Conservation (phyloP, 2,797 vertebrate genomes). For the Acipenser ruthenus region DNA sequence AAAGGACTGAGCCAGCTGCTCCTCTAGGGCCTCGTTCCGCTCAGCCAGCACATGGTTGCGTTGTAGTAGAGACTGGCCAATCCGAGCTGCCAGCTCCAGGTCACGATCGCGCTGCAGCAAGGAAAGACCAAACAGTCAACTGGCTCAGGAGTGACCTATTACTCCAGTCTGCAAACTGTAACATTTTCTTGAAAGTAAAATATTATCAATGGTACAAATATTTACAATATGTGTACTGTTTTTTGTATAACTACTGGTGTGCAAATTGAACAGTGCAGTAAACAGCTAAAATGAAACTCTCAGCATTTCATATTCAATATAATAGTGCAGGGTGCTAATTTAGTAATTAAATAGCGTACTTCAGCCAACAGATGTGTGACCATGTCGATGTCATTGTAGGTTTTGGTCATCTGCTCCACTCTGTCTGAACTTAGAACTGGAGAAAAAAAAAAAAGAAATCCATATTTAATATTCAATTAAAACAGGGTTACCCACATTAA, state of each 20-base stretch:
- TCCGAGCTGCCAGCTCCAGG: slow-evolving; percentile 89
- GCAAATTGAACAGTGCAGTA: no score
- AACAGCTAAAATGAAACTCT: no score
- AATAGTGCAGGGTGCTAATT: neutral
- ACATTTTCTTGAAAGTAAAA: no score
- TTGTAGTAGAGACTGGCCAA: slow-evolving; percentile 91
- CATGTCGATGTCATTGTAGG: slow-evolving; percentile 84
- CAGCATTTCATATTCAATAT: no score
- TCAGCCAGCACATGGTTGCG: slow-evolving; percentile 83
- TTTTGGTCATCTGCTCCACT: slow-evolving; percentile 79
- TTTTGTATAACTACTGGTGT: no score
- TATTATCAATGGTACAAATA: no score
- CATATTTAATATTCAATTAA: no score
- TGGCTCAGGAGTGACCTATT: no score
- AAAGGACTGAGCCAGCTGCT: slow-evolving; percentile 80
- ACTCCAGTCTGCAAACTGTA: no score
- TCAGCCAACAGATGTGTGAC: slow-evolving; percentile 85
- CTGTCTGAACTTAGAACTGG: slow-evolving; percentile 76
- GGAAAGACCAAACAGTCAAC: neutral
- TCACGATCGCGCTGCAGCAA: slow-evolving; percentile 80
- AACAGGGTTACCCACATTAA: no score
- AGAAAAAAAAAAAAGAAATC: slow-evolving; percentile 3
- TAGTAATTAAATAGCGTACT: slow-evolving; percentile 51
- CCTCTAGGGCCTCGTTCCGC: slow-evolving; percentile 84
- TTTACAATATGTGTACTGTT: no score